Evolutionary conservation across 2,113 vertebrate species (phyloP).

Genomic region (Entomyzon cyanotis): DNA sequence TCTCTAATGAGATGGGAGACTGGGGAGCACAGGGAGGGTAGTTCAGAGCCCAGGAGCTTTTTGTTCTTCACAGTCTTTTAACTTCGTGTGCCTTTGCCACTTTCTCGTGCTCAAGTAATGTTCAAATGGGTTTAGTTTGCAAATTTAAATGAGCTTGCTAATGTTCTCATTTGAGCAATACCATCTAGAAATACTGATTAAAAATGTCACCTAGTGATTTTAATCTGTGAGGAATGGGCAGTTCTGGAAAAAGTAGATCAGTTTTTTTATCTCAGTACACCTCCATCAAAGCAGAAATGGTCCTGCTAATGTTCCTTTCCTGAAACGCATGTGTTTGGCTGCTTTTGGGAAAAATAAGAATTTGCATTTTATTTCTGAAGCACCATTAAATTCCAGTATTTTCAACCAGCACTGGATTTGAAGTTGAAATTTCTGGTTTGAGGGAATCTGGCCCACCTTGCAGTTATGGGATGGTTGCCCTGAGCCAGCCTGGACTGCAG

Average conservation of each 20-base stretch:
- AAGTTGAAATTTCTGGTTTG: not conserved
- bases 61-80: not conserved
- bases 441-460: not conserved
- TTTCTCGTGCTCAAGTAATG: not conserved
- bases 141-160: conserved; percentile 12
- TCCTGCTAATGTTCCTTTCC: not conserved
- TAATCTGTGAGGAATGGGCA: not conserved
- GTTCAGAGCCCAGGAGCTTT: not conserved
- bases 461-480: not conserved
- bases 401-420: not conserved
- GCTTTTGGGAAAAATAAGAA: not conserved
- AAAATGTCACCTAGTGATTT: not conserved
- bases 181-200: not conserved
- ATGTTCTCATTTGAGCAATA: conserved; percentile 6
- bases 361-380: not conserved
- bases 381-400: not conserved
- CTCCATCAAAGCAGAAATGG: not conserved
- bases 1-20: not conserved
- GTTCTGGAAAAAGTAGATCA: not conserved
- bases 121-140: conserved; percentile 13
- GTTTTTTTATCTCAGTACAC: not conserved
- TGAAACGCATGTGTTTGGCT: not conserved
- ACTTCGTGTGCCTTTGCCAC: not conserved
- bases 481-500: not conserved
- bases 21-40: not conserved